Evolutionary conservation across 2,113 vertebrate species (phyloP), one percentile per base, ranked within the genome.

Genomic region (Catharus bicknelli): DNA sequence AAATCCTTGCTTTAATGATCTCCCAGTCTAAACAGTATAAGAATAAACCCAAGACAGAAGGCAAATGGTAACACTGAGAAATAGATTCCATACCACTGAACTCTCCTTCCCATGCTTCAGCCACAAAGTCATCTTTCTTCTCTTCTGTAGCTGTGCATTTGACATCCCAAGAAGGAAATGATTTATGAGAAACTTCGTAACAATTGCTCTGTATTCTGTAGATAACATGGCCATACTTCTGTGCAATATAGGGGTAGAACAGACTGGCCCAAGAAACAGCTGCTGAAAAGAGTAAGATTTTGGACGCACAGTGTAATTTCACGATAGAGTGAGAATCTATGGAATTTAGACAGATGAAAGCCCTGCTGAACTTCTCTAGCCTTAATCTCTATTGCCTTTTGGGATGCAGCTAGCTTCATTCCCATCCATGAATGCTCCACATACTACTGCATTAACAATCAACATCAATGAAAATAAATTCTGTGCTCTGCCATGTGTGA

Each of bases 231-330:
- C 30, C n/a, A 83, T 69, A 80, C 45, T 50, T 95, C 30, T 66
- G 12, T 86, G 68, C 48, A 19, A 10, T 54, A 26, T 2, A 58
- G 16, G 20, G 27, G 34, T 26, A 43, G 48, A 87, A 73, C 59
- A 89, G 30, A 83, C 30, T 74, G 23, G 50, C 47, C 27, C 25
- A 88, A 90, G 70, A 73, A 94, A 23, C 21, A 86, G 66, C 29
- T 25, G 13, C n/a, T 78, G 66, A 50, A 92, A 90, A 87, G 58
- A 88, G 62, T 55, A 59, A 70, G 73, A 55, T 51, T 88, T 90
- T 90, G 50, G 70, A 90, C 85, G 50, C 78, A 86, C 48, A 90
- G 53, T 47, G 55, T 78, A 91, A 96, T 94, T 97, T 96, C 93
- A 96, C 0, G 1, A 91, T 30, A 91, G 48, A 94, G 16, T 89